phyloP scores from a whole-genome alignment of 2,888 invertebrate species.

The Hemicrepidius hirtus region DNA sequence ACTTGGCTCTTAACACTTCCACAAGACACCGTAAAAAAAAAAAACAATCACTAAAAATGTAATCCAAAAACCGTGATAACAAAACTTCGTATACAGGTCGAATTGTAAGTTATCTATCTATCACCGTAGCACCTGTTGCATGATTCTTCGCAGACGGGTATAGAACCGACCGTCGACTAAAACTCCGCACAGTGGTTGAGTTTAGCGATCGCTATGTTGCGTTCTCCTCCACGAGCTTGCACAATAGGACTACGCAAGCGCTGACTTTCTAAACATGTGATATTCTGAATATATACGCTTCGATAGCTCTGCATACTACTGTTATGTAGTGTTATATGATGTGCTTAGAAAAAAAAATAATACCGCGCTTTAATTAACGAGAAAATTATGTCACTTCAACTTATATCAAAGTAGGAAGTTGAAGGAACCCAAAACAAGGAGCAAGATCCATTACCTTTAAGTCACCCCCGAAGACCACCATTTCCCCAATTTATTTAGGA shows the following conservation, averaged over 20 bases:
- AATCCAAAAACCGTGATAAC: no score
- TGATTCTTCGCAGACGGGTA: constrained; percentile 36
- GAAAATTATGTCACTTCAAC: no score
- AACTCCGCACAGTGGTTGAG: constrained; percentile 33
- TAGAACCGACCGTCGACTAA: constrained; percentile 38
- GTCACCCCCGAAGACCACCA: no score
- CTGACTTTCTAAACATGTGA: constrained; percentile 53
- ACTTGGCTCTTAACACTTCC: constrained; percentile 37
- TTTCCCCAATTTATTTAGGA: no score
- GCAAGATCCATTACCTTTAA: no score
- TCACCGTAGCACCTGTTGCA: constrained; percentile 43
- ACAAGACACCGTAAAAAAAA: constrained; percentile 1
- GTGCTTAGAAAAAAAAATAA: no score
- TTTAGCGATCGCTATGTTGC: constrained; percentile 45
- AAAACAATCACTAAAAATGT: background rate
- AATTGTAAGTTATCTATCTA: background rate
- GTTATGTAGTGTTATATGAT: no score
- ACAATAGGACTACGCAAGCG: constrained; percentile 50
- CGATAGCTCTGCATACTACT: constrained; percentile 22
- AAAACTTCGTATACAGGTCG: background rate
- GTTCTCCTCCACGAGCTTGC: constrained; percentile 43
- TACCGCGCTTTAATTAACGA: no score
- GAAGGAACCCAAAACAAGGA: no score
- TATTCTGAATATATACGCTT: constrained; percentile 33
- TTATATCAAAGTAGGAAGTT: no score